phyloP scores from a whole-genome alignment of 2,797 vertebrate species.

The Chromobotia macracanthus region DNA sequence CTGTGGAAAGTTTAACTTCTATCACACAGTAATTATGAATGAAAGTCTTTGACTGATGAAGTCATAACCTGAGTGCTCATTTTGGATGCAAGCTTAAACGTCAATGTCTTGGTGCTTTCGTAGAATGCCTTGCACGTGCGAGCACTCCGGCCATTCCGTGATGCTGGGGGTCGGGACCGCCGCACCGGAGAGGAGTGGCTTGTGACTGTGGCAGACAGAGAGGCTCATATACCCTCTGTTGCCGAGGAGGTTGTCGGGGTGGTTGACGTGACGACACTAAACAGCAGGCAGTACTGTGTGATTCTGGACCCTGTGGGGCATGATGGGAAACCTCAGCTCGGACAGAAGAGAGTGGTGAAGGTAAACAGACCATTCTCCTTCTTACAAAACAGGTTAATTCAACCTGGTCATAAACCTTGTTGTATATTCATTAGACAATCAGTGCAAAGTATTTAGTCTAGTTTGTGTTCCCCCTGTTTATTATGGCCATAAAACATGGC shows the following conservation, averaged over 20 bases:
- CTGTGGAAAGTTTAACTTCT: not conserved
- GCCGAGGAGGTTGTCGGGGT: slow-evolving; percentile 85
- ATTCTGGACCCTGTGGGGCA: slow-evolving; percentile 72
- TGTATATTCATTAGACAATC: not conserved
- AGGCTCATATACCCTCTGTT: slow-evolving; percentile 88
- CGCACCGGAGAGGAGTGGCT: slow-evolving; percentile 92
- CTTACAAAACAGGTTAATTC: not conserved
- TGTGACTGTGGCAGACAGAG: slow-evolving; percentile 81
- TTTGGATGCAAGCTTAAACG: not conserved
- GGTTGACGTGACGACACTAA: slow-evolving; percentile 85
- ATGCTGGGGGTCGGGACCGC: slow-evolving; percentile 70
- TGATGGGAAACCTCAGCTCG: slow-evolving; percentile 87
- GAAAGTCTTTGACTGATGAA: slow-evolving; percentile 8
- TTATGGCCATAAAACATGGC: no score
- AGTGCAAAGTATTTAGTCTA: no score
- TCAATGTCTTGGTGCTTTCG: not conserved
- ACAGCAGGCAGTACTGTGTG: slow-evolving; percentile 82
- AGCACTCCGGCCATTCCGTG: slow-evolving; percentile 81
- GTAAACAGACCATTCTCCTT: slow-evolving; percentile 64
- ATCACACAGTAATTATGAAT: not conserved
- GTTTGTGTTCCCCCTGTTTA: no score
- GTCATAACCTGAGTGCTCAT: not conserved
- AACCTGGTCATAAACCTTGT: no score
- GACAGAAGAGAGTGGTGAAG: slow-evolving; percentile 88
- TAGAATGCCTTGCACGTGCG: slow-evolving; percentile 88